Conservation (phyloP, 2,113 vertebrate genomes). For the Seriola rivoliana region DNA sequence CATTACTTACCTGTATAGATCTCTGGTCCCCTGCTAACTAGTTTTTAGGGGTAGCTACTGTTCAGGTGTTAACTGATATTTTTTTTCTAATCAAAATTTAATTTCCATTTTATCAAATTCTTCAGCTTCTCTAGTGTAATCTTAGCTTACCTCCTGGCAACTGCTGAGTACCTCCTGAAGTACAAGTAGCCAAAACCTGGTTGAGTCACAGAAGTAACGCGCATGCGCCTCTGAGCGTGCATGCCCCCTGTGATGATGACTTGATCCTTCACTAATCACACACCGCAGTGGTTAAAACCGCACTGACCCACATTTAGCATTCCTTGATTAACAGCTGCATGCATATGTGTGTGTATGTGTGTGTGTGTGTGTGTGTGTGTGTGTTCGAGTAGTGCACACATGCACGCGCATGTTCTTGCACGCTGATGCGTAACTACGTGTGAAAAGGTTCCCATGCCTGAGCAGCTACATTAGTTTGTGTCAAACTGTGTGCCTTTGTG, state of each 20-base stretch:
- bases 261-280: slow-evolving; percentile 66
- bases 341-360: slow-evolving; percentile 10
- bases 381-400: neutral
- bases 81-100: neutral
- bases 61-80: neutral
- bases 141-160: neutral
- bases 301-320: slow-evolving; percentile 70
- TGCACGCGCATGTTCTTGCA: neutral
- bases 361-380: slow-evolving; percentile 31
- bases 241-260: slow-evolving; percentile 43
- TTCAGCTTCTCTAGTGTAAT: slow-evolving; percentile 2
- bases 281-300: slow-evolving; percentile 32
- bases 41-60: neutral
- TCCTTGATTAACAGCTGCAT: slow-evolving; percentile 47
- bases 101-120: neutral
- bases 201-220: slow-evolving; percentile 13
- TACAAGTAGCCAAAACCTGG: neutral
- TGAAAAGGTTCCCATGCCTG: slow-evolving; percentile 38
- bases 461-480: slow-evolving; percentile 58
- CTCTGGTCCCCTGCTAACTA: neutral
- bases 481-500: slow-evolving; percentile 62
- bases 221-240: neutral
- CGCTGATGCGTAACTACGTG: slow-evolving; percentile 7
- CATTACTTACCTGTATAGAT: neutral
- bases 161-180: neutral